These are phyloP conservation scores for Pristionchus pacificus DNA, from an alignment of 1,140 invertebrate genomes.

Conservation along the genomic window DNA sequence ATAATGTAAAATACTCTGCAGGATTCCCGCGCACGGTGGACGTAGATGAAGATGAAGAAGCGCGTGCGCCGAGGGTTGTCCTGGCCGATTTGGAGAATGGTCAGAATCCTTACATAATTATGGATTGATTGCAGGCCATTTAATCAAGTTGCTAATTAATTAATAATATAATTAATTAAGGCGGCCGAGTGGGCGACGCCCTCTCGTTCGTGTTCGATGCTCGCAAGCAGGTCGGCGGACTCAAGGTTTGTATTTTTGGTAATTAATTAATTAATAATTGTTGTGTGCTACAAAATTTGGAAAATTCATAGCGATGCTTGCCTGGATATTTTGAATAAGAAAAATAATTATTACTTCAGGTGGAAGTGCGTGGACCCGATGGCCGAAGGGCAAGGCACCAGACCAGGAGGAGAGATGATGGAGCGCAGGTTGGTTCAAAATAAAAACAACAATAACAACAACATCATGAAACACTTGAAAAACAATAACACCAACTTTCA, in stretches of 20 bases:
- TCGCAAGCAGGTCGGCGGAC: conserved; percentile 58
- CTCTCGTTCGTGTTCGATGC: conserved; percentile 61
- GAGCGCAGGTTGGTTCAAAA: too few species aligned
- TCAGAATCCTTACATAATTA: neutral
- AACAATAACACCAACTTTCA: too few species aligned
- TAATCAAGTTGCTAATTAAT: too few species aligned
- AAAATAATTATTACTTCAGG: conserved; percentile 1
- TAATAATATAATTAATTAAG: neutral
- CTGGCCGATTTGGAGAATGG: neutral
- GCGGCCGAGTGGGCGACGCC: conserved; percentile 50
- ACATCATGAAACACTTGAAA: too few species aligned
- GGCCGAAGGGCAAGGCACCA: conserved; percentile 37
- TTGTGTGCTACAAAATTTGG: neutral
- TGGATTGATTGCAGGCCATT: neutral
- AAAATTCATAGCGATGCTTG: neutral
- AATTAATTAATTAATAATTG: too few species aligned
- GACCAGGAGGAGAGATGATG: conserved; percentile 40
- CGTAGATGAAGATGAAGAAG: neutral
- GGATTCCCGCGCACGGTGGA: too few species aligned
- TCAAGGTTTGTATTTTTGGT: conserved; percentile 28
- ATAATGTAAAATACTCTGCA: too few species aligned
- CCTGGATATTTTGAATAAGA: neutral
- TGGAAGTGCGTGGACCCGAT: conserved; percentile 43
- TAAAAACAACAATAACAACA: too few species aligned
- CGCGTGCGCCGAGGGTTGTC: neutral